Percentiles rank a stretch among this genome's conserved stretches.
phyloP scores from a whole-genome alignment of 2,113 vertebrate species.

The Pedetes capensis region DNA sequence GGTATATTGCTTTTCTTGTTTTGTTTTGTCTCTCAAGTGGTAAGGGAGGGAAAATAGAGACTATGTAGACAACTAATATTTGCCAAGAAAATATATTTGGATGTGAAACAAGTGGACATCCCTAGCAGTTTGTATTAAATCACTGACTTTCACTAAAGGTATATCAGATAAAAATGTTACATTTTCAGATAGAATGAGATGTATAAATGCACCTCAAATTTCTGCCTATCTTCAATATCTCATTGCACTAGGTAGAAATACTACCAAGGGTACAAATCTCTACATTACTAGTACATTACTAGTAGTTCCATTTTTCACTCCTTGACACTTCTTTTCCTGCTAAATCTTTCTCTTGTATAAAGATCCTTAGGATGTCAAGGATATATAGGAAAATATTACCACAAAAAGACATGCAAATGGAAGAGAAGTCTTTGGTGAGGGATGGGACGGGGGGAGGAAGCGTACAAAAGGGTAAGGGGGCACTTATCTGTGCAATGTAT shows the following conservation, averaged over 20 bases:
- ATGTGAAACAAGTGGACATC: background rate
- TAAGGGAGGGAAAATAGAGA: background rate
- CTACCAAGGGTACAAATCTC: background rate
- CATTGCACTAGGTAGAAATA: slow-evolving; percentile 1
- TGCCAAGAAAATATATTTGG: background rate
- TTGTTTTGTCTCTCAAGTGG: too few relatives aligned
- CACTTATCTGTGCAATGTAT: too few relatives aligned
- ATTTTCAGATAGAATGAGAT: slow-evolving; percentile 15
- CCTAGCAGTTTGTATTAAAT: background rate
- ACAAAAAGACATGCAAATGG: too few relatives aligned
- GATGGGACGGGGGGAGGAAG: too few relatives aligned
- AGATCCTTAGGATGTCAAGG: background rate
- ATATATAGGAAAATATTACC: too few relatives aligned
- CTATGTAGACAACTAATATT: background rate
- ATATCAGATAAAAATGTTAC: slow-evolving; percentile 3
- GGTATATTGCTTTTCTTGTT: background rate
- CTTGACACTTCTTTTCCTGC: background rate
- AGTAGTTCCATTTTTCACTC: background rate
- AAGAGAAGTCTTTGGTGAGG: too few relatives aligned
- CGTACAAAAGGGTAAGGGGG: too few relatives aligned
- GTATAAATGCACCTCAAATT: background rate
- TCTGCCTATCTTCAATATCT: slow-evolving; percentile 28
- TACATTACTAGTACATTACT: background rate
- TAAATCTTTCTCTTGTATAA: background rate
- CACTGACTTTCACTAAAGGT: background rate